Evolutionary conservation across 2,113 vertebrate species (phyloP).

Genomic region (human): DNA sequence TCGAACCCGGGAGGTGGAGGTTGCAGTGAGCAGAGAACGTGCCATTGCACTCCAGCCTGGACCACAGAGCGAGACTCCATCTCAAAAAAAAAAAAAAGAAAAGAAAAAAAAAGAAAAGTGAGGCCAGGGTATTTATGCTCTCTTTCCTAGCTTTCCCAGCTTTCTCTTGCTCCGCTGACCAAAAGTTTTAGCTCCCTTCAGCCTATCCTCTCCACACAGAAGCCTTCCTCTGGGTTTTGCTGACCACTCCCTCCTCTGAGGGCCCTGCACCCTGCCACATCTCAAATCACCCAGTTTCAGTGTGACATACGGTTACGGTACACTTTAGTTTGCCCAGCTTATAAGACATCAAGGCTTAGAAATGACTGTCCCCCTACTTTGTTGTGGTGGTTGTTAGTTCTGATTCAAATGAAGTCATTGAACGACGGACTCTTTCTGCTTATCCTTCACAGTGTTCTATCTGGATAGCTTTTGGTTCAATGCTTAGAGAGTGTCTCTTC

Average conservation of each 20-base stretch:
- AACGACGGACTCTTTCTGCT: not conserved
- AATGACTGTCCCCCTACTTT: not conserved
- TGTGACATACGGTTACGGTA: not conserved
- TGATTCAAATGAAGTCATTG: not conserved
- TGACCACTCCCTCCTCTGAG: not conserved
- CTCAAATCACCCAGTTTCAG: not conserved
- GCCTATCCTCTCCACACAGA: not conserved
- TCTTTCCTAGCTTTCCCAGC: not conserved
- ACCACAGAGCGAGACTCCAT: no score
- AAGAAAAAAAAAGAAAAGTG: no score
- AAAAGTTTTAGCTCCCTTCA: not conserved
- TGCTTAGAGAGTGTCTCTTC: not conserved
- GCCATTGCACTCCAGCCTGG: no score
- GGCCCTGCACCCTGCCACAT: not conserved
- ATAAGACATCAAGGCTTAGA: not conserved
- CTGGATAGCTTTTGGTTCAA: not conserved
- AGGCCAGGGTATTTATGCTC: not conserved
- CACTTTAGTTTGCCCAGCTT: not conserved
- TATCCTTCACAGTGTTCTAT: not conserved
- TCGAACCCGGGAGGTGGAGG: no score
- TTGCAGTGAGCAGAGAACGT: no score
- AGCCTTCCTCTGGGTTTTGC: not conserved
- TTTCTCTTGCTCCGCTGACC: not conserved
- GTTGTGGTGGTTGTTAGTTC: not conserved
- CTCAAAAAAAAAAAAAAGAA: no score